A percentile compares a stretch with the other conserved stretches of the same genome.
These are phyloP conservation scores for Bombus huntii DNA, from an alignment of 1,140 invertebrate genomes.

Conservation along the genomic window DNA sequence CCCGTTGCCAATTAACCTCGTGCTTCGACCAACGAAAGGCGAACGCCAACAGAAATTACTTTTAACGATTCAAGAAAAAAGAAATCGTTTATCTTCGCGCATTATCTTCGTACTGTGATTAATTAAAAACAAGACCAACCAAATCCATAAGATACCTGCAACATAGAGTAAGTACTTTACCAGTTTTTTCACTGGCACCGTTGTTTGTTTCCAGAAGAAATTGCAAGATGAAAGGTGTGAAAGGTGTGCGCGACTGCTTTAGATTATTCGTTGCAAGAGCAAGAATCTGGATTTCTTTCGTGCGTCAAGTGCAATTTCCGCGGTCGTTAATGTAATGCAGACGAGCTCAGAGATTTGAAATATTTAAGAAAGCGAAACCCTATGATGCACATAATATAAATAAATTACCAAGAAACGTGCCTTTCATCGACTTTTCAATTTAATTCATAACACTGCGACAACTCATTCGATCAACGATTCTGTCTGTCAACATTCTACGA, in stretches of 20 bases:
- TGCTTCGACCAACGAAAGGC: background rate
- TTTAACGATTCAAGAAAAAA: background rate
- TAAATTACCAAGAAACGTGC: background rate
- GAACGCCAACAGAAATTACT: background rate
- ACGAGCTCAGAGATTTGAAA: background rate
- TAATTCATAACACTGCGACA: background rate
- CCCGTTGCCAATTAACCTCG: background rate
- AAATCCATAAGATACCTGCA: conserved; percentile 3
- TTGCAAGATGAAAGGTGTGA: conserved; percentile 29
- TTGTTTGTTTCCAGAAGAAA: background rate
- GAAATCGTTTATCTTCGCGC: background rate
- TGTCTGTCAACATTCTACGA: background rate
- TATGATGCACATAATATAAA: background rate
- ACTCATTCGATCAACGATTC: background rate
- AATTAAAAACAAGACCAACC: conserved; percentile 32
- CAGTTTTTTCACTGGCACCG: no score
- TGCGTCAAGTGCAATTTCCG: background rate
- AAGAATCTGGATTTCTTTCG: background rate
- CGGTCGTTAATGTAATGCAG: background rate
- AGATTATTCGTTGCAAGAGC: background rate
- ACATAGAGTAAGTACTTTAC: background rate
- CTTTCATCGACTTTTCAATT: background rate
- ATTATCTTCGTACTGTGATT: background rate
- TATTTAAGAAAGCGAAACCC: no score
- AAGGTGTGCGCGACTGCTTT: background rate